Percentiles rank a stretch among this genome's conserved stretches.
Conservation (phyloP, 2,888 invertebrate species). For the Habroteleia sp. region DNA sequence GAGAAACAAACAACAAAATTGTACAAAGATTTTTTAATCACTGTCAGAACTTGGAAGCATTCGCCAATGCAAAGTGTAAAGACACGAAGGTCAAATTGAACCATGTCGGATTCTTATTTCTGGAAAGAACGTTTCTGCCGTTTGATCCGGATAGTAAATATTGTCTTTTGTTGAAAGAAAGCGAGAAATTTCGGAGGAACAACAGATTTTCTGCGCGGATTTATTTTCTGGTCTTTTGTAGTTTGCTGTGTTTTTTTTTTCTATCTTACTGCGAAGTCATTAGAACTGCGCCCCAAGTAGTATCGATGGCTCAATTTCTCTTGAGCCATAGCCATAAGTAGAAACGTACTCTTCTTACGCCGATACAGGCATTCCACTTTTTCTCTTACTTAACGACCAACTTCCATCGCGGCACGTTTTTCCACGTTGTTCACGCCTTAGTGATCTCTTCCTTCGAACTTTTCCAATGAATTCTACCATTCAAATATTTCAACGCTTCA, state of each 20-base stretch:
- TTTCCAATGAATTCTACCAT: slow-evolving; percentile 61
- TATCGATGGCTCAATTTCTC: slow-evolving; percentile 64
- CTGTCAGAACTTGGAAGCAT: slow-evolving; percentile 6
- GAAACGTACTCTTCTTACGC: slow-evolving; percentile 61
- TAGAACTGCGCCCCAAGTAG: slow-evolving; percentile 55
- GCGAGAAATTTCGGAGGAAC: slow-evolving; percentile 33
- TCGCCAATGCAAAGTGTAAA: slow-evolving; percentile 14
- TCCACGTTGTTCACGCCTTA: slow-evolving; percentile 64
- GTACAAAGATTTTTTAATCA: slow-evolving; percentile 17
- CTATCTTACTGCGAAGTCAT: slow-evolving; percentile 49
- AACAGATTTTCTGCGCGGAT: slow-evolving; percentile 50
- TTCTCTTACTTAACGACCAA: slow-evolving; percentile 62
- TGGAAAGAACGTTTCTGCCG: slow-evolving; percentile 9
- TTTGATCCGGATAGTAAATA: slow-evolving; percentile 42
- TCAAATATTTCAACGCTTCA: slow-evolving; percentile 59
- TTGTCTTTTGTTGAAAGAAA: slow-evolving; percentile 45
- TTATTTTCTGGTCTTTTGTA: slow-evolving; percentile 57
- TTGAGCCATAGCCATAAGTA: slow-evolving; percentile 51
- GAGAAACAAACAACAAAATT: slow-evolving; percentile 1
- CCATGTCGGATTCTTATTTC: slow-evolving; percentile 24
- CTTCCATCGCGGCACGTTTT: slow-evolving; percentile 54
- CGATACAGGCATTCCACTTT: slow-evolving; percentile 67
- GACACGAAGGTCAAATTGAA: slow-evolving; percentile 20
- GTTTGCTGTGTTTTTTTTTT: slow-evolving; percentile 37
- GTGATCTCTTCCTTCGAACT: slow-evolving; percentile 59